Percentiles rank a stretch among this genome's conserved stretches.
Evolutionary conservation across 2,113 vertebrate species (phyloP).

Genomic region (Rattus norvegicus): DNA sequence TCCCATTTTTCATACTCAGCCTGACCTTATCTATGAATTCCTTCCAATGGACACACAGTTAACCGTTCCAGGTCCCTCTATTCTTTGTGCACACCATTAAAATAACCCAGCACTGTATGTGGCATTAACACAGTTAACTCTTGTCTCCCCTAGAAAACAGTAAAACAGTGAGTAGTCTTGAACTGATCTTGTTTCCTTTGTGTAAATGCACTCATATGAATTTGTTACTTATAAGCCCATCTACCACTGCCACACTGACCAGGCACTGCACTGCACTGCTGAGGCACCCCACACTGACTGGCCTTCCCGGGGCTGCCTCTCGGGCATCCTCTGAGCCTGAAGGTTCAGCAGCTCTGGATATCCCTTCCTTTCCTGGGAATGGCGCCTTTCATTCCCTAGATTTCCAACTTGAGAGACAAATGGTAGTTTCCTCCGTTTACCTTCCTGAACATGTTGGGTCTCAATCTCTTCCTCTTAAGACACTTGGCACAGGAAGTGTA

Average conservation of each 20-base stretch:
- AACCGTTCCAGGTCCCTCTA: not conserved
- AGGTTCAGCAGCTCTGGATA: not conserved
- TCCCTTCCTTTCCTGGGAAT: conserved; percentile 13
- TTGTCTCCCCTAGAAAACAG: not conserved
- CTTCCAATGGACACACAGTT: not conserved
- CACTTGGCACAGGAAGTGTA: not conserved
- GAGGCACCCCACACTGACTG: fast-evolving
- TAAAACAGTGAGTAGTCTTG: not conserved
- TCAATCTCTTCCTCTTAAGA: conserved; percentile 6
- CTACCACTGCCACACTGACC: no score
- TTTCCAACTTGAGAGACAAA: conserved; percentile 2
- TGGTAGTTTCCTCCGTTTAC: conserved; percentile 5
- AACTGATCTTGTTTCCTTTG: not conserved
- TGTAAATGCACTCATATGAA: not conserved
- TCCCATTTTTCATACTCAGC: not conserved
- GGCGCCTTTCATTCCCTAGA: not conserved
- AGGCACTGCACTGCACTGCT: not conserved
- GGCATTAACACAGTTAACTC: not conserved
- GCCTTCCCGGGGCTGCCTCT: not conserved
- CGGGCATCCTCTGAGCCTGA: not conserved
- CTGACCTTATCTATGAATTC: not conserved
- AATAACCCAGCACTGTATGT: not conserved
- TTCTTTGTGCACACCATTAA: not conserved
- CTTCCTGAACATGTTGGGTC: not conserved
- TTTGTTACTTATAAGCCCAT: not conserved